Evolutionary conservation across 2,113 vertebrate genomes (phyloP).

Genomic region (Apteryx owenii): DNA sequence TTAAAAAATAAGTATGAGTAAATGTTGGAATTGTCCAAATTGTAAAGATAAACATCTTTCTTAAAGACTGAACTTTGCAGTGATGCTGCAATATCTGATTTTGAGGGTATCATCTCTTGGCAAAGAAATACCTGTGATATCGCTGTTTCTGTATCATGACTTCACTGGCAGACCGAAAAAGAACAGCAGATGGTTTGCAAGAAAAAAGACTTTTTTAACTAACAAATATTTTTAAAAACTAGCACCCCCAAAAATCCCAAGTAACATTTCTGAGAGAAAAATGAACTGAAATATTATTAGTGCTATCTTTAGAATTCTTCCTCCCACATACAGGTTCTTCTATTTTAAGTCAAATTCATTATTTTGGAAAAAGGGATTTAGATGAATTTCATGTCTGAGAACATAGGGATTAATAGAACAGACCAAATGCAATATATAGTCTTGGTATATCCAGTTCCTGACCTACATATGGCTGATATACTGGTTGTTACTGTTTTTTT

Average conservation of each 20-base stretch:
- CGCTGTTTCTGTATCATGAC: conserved; percentile 16
- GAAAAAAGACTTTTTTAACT: conserved; percentile 11
- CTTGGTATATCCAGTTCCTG: not conserved
- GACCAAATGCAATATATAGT: not conserved
- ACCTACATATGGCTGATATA: not conserved
- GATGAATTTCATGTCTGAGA: not conserved
- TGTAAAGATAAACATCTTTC: not conserved
- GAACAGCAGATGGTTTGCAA: conserved; percentile 53
- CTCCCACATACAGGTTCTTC: not conserved
- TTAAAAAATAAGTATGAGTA: not conserved
- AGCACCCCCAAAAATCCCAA: not conserved
- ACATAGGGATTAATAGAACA: not conserved
- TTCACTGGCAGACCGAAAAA: conserved; percentile 55
- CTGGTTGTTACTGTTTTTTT: not conserved
- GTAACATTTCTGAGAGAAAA: conserved; percentile 32
- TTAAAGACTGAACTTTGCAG: not conserved
- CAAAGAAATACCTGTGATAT: conserved; percentile 32
- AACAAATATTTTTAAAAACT: conserved; percentile 27
- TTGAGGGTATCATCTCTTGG: conserved; percentile 18
- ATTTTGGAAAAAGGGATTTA: not conserved
- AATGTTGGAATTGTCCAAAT: not conserved
- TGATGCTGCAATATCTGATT: not conserved
- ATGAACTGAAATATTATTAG: conserved; percentile 25
- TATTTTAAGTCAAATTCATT: not conserved
- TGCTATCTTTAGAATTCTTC: conserved; percentile 1